phyloP scores from a whole-genome alignment of 2,888 invertebrate species.

The Drosophila phalerata region DNA sequence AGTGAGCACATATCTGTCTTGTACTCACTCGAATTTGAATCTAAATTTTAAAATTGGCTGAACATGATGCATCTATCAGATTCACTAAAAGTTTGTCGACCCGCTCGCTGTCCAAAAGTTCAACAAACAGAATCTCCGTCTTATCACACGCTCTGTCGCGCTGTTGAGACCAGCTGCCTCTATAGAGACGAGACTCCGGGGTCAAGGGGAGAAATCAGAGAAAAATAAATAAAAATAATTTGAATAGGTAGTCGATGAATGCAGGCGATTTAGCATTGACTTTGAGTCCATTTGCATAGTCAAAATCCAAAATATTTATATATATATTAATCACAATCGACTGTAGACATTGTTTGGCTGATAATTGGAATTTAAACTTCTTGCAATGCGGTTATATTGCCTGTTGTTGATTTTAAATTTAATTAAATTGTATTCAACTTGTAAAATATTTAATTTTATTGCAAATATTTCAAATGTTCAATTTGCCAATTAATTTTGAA shows the following conservation, averaged over 20 bases:
- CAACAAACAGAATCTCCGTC: conserved; percentile 31
- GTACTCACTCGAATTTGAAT: background rate
- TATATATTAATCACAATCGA: background rate
- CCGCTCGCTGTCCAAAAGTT: conserved; percentile 34
- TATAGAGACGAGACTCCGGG: background rate
- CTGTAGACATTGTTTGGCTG: conserved; percentile 13
- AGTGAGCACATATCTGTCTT: background rate
- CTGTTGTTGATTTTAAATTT: conserved; percentile 18
- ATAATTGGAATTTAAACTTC: conserved; percentile 11
- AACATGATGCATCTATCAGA: conserved; percentile 46
- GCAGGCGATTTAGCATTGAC: conserved; percentile 16
- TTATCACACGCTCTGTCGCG: conserved; percentile 25
- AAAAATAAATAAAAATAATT: conserved; percentile 46
- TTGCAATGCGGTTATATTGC: conserved; percentile 19
- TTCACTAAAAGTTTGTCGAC: conserved; percentile 53
- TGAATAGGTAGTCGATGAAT: conserved; percentile 21
- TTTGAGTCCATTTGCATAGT: conserved; percentile 52
- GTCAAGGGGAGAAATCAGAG: conserved; percentile 42
- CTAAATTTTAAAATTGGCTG: conserved; percentile 19
- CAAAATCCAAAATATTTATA: background rate
- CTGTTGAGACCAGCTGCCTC: conserved; percentile 1
- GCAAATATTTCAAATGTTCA: background rate
- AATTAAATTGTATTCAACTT: conserved; percentile 3
- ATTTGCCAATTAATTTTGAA: background rate
- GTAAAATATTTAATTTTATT: conserved; percentile 4